These are phyloP conservation scores for Salvator merianae DNA, from an alignment of 2,113 vertebrate genomes.

Conservation along the genomic window DNA sequence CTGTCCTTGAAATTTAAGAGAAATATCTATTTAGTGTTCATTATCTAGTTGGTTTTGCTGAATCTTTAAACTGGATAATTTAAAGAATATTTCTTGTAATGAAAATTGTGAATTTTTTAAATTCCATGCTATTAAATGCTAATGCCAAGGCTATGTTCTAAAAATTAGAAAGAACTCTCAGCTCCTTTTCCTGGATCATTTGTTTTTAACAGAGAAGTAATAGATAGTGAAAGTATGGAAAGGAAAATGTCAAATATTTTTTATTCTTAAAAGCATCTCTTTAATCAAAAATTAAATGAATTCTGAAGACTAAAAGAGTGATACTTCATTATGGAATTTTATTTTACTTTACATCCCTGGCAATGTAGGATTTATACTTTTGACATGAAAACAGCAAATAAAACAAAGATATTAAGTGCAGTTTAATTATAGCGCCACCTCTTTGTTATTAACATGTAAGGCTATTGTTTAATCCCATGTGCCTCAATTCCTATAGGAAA, in stretches of 20 bases:
- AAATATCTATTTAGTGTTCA: too few relatives aligned
- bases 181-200: not conserved
- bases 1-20: too few relatives aligned
- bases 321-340: constrained; percentile 2
- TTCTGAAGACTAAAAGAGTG: not conserved
- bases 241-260: not conserved
- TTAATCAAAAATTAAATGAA: constrained; percentile 11
- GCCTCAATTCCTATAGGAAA: not conserved
- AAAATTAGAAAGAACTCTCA: not conserved
- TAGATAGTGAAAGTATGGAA: not conserved
- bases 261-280: not conserved
- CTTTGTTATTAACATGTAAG: not conserved
- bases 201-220: not conserved
- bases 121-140: not conserved
- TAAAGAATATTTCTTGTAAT: not conserved
- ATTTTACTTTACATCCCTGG: not conserved
- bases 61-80: not conserved
- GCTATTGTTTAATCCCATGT: not conserved
- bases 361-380: not conserved
- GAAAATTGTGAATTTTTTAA: not conserved
- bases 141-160: not conserved
- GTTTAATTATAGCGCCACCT: constrained; percentile 11
- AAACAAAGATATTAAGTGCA: not conserved
- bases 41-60: too few relatives aligned
- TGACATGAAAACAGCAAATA: not conserved